A percentile compares a stretch with the other conserved stretches of the same genome.
Conservation (phyloP, 2,888 invertebrate species). For the Pseudolycoriella hygida region DNA sequence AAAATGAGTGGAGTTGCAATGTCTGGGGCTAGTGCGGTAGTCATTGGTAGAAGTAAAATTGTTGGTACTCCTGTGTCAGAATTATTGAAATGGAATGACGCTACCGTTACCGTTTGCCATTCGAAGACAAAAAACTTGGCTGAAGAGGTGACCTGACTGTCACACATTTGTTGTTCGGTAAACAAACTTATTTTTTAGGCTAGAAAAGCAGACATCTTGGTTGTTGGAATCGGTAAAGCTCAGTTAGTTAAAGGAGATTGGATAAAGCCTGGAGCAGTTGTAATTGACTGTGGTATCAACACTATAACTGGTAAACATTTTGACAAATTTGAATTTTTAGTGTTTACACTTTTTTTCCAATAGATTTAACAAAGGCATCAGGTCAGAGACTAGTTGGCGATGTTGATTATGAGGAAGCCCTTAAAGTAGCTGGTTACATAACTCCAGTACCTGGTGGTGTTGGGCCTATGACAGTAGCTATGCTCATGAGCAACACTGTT, state of each 20-base stretch:
- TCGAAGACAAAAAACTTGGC: conserved; percentile 76
- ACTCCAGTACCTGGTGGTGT: conserved; percentile 96
- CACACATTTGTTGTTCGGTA: too few species aligned
- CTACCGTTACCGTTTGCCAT: conserved; percentile 94
- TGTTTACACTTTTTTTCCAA: conserved; percentile 3
- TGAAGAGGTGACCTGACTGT: conserved; percentile 38
- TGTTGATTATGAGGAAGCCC: conserved; percentile 72
- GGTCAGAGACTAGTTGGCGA: conserved; percentile 88
- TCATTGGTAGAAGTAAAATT: conserved; percentile 92
- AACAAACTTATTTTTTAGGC: conserved; percentile 29
- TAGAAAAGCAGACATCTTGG: conserved; percentile 77
- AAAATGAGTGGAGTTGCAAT: conserved; percentile 60
- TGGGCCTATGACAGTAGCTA: conserved; percentile 98
- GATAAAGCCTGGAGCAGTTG: conserved; percentile 95
- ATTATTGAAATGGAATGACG: conserved; percentile 88
- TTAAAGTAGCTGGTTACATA: conserved; percentile 64
- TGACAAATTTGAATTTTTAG: background rate
- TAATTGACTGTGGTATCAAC: conserved; percentile 98
- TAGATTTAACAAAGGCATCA: conserved; percentile 57
- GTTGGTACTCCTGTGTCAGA: conserved; percentile 93
- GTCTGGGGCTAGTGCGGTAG: conserved; percentile 74
- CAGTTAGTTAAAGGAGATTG: conserved; percentile 85
- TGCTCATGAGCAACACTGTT: conserved; percentile 91
- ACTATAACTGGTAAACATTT: conserved; percentile 51
- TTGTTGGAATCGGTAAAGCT: conserved; percentile 86